Evolutionary conservation across 2,797 vertebrate genomes (phyloP).

Genomic region (Paguma larvata): DNA sequence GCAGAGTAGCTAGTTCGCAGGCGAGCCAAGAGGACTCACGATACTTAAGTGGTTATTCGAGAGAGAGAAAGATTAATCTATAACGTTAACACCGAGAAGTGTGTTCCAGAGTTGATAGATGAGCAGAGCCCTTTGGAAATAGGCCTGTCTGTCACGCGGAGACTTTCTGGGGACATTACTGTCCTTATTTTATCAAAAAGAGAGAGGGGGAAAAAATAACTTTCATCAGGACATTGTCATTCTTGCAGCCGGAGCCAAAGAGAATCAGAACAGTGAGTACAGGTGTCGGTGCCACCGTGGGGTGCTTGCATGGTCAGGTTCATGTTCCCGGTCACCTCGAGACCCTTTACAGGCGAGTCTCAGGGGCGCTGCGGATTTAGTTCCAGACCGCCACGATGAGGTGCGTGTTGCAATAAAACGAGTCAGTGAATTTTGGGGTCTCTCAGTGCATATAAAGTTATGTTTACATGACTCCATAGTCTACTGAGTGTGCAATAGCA

Average conservation of each 20-base stretch:
- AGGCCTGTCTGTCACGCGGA: not conserved
- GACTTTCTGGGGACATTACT: not conserved
- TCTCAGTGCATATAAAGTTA: not conserved
- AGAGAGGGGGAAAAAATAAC: not conserved
- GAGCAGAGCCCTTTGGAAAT: not conserved
- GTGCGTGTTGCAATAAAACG: not conserved
- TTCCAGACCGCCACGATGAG: not conserved
- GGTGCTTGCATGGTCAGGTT: rapidly evolving
- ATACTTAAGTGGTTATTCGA: not conserved
- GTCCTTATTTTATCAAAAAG: not conserved
- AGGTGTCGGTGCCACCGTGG: rapidly evolving
- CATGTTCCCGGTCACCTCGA: rapidly evolving
- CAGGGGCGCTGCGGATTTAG: not conserved
- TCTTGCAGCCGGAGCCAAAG: not conserved
- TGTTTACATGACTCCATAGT: not conserved
- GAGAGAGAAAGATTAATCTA: not conserved
- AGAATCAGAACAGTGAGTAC: not conserved
- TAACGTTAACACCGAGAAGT: not conserved
- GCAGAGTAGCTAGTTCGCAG: not conserved
- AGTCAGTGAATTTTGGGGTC: not conserved
- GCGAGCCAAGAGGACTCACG: not conserved
- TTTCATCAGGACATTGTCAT: not conserved
- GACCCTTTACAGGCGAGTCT: not conserved
- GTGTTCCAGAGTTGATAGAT: not conserved
- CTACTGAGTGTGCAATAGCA: not conserved